Evolutionary conservation across 2,113 vertebrate species (phyloP).

Genomic region (Heterochromis multidens): DNA sequence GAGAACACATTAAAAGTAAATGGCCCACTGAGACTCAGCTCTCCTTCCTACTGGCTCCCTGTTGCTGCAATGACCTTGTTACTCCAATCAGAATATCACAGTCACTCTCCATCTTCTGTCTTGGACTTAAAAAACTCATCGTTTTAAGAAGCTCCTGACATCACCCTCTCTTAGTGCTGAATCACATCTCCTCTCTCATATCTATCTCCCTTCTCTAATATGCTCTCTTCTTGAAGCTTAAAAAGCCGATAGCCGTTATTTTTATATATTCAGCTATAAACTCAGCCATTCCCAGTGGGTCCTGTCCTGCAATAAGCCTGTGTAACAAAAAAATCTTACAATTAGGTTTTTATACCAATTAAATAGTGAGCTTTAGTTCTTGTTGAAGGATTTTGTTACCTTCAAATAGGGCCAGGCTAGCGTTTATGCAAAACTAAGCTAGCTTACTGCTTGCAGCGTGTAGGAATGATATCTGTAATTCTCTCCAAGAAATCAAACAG

Average conservation of each 20-base stretch:
- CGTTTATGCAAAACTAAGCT: neutral
- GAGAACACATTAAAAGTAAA: conserved; percentile 68
- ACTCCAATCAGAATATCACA: conserved; percentile 34
- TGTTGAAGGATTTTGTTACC: neutral
- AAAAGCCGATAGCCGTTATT: neutral
- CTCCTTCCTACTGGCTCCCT: conserved; percentile 37
- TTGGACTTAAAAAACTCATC: conserved; percentile 13
- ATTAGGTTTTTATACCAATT: neutral
- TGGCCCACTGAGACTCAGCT: conserved; percentile 48
- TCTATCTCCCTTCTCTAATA: neutral
- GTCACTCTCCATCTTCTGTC: conserved; percentile 24
- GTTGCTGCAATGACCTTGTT: conserved; percentile 59
- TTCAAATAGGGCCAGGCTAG: neutral
- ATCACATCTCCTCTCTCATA: neutral
- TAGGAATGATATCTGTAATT: neutral
- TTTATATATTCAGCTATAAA: neutral
- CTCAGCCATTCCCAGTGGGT: neutral
- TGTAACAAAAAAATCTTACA: neutral
- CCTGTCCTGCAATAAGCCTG: neutral
- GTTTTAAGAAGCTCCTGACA: conserved; percentile 12
- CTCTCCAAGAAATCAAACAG: neutral
- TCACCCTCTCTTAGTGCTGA: neutral
- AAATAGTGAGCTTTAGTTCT: no score
- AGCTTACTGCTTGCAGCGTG: neutral
- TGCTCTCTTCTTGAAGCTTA: neutral